Evolutionary conservation across 2,113 vertebrate species (phyloP), one percentile per base, ranked within the genome.

Genomic region (Passer montanus): DNA sequence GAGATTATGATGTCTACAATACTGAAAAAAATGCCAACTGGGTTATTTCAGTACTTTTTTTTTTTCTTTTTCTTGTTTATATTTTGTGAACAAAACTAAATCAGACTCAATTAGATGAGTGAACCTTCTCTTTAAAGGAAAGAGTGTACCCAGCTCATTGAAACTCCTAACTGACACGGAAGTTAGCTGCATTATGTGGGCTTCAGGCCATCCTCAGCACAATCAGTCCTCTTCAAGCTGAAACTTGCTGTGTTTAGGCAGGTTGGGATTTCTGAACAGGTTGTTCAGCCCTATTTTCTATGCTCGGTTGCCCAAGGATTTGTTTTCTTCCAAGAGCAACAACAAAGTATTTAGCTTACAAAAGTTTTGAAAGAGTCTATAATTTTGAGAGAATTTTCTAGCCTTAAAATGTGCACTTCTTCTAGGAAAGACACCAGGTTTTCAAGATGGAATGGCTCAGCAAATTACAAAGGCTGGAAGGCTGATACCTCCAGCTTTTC

Each of bases 271-370:
- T 95, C 96, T 83, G 52, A 96, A 93, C 97, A 96, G 95, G 89
- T 96, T 96, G 83, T 94, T 97, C 93, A 92, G 56, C 81, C 77
- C 68, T 94, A 69, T 97, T 96, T 98, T 96, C 95, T 97, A 83
- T 85, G 93, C 80, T 95, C 21, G 20, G 64, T 97, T 96, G 96
- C 93, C 84, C 91, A 93, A 94, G 96, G 84, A 90, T 94, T 94
- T 94, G 84, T 95, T 94, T 97, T 96, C 86, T 93, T 95, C 89
- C 78, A 96, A 89, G 52, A 90, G 63, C 80, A 95, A 92, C 90
- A 92, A 72, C 56, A 75, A 86, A 87, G 73, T 74, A 44, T 59
- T 90, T 64, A 39, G 19, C 76, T 94, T 89, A 70, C 44, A 92
- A 72, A 96, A 68, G 53, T 76, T 94, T 91, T 92, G 60, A 63